These are phyloP conservation scores for Sandelia bainsii DNA, from an alignment of 2,797 vertebrate species.

Conservation along the genomic window DNA sequence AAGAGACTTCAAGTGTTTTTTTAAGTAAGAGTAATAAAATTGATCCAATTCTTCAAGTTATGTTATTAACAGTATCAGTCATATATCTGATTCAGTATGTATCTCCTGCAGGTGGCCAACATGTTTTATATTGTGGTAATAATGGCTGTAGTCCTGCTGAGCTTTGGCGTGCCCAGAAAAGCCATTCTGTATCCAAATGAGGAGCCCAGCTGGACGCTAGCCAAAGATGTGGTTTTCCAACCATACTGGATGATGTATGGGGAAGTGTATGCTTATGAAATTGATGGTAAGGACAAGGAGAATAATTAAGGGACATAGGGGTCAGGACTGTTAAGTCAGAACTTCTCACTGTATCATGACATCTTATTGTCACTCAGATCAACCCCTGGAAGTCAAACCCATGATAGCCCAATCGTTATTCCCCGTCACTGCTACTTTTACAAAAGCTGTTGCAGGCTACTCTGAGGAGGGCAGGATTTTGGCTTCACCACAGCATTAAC, in stretches of 20 bases:
- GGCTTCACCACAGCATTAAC: slow-evolving; percentile 41
- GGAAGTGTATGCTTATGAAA: slow-evolving; percentile 99
- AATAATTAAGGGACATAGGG: slow-evolving; percentile 52
- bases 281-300: slow-evolving; percentile 90
- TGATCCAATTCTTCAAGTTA: background rate
- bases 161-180: slow-evolving; percentile 96
- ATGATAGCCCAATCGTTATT: slow-evolving; percentile 35
- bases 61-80: background rate
- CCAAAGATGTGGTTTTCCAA: slow-evolving; percentile 96
- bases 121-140: slow-evolving; percentile 99
- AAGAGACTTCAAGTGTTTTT: too few relatives aligned
- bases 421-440: slow-evolving; percentile 34
- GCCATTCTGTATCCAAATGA: slow-evolving; percentile 95
- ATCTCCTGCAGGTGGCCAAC: slow-evolving; percentile 92
- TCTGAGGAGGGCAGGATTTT: slow-evolving; percentile 22
- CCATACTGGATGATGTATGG: slow-evolving; percentile 99
- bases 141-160: slow-evolving; percentile 96
- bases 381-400: slow-evolving; percentile 62
- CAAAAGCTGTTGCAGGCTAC: slow-evolving; percentile 12
- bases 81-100: background rate
- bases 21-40: too few relatives aligned
- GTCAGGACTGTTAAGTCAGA: slow-evolving; percentile 55
- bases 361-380: slow-evolving; percentile 57
- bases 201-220: slow-evolving; percentile 92
- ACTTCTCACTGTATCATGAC: slow-evolving; percentile 50